phyloP scores from a whole-genome alignment of 2,113 vertebrate genomes.

The Tinamus guttatus region DNA sequence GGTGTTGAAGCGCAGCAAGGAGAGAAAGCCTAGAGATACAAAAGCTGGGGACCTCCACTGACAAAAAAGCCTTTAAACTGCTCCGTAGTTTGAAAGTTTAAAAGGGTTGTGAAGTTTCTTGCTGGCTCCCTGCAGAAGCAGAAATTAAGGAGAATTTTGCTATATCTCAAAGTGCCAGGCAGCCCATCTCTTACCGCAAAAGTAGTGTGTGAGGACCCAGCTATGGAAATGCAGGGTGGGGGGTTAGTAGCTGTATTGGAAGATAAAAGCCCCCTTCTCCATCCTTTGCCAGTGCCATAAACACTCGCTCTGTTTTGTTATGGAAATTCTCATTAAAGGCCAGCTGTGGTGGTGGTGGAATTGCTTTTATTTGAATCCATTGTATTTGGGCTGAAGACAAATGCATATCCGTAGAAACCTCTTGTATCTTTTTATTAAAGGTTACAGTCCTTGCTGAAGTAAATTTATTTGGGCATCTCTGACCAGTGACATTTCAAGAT shows the following conservation, averaged over 20 bases:
- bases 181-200: background rate
- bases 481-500: conserved; percentile 60
- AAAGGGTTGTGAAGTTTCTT: background rate
- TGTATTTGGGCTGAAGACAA: background rate
- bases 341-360: background rate
- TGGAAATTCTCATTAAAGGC: conserved; percentile 13
- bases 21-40: background rate
- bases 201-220: background rate
- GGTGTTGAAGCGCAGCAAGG: background rate
- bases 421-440: conserved; percentile 53
- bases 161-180: background rate
- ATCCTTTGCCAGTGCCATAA: background rate
- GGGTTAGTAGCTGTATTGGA: background rate
- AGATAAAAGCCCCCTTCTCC: background rate
- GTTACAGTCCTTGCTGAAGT: conserved; percentile 39
- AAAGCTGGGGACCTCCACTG: background rate
- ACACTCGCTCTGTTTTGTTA: background rate
- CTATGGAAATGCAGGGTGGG: background rate
- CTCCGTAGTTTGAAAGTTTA: background rate
- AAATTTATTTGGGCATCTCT: conserved; percentile 52
- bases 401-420: background rate
- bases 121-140: background rate
- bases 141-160: background rate
- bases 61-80: background rate
- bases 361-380: conserved; percentile 20